Conservation (phyloP, 2,113 vertebrate species). For the Tachysurus vachellii region DNA sequence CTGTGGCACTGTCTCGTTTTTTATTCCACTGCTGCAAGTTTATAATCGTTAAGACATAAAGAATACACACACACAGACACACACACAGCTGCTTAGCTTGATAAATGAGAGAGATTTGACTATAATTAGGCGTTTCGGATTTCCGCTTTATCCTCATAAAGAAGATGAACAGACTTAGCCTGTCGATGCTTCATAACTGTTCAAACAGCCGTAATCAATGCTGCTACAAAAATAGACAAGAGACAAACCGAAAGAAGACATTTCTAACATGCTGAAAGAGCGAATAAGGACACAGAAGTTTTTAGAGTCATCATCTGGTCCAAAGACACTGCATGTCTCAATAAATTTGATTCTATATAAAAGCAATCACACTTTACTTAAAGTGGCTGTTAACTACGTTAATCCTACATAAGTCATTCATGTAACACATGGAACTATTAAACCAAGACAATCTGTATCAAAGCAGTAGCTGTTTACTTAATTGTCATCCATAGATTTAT, state of each 20-base stretch:
- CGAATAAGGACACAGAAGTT: neutral
- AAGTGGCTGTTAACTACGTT: neutral
- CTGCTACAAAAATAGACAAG: conserved; percentile 12
- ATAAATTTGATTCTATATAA: neutral
- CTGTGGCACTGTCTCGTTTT: conserved; percentile 29
- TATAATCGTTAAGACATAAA: conserved; percentile 23
- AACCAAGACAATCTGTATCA: too few species aligned
- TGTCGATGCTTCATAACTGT: conserved; percentile 14
- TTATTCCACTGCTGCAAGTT: conserved; percentile 18
- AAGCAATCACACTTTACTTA: neutral
- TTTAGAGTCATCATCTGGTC: neutral
- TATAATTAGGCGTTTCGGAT: conserved; percentile 51
- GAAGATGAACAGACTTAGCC: conserved; percentile 27
- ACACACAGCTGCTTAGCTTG: conserved; percentile 35
- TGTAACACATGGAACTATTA: too few species aligned
- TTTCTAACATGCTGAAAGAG: neutral
- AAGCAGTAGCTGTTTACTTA: too few species aligned
- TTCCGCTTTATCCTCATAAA: conserved; percentile 28
- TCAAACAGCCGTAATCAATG: conserved; percentile 17
- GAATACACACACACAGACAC: neutral
- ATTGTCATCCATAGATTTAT: too few species aligned
- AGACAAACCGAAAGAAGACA: conserved; percentile 16
- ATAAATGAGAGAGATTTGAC: conserved; percentile 50
- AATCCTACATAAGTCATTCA: neutral
- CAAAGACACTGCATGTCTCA: neutral